phyloP scores from a whole-genome alignment of 2,113 vertebrate species.

The Chloropsis hardwickii region DNA sequence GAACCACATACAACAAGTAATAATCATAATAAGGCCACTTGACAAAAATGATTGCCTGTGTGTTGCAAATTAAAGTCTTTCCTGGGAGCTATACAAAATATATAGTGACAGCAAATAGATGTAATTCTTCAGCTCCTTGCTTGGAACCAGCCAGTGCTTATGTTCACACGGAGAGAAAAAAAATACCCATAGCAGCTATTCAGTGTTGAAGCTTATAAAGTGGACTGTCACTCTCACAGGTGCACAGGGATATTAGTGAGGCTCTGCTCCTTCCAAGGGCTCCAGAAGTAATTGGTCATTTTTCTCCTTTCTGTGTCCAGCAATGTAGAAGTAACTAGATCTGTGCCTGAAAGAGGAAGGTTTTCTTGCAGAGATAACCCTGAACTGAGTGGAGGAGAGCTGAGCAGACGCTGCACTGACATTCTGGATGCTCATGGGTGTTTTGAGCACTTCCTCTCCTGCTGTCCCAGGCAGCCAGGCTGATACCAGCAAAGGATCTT shows the following conservation, averaged over 20 bases:
- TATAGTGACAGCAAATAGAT: slow-evolving; percentile 1
- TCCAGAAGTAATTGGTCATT: background rate
- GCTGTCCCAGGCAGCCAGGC: background rate
- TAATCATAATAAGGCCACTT: background rate
- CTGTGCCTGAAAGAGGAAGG: background rate
- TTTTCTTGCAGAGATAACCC: background rate
- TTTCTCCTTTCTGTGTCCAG: background rate
- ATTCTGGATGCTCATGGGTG: rapidly evolving
- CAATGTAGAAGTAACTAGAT: background rate
- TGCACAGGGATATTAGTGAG: background rate
- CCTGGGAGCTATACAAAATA: background rate
- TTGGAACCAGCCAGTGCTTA: background rate
- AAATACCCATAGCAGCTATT: background rate
- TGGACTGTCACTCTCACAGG: background rate
- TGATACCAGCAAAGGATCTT: background rate
- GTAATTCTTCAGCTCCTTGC: slow-evolving; percentile 5
- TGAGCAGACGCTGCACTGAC: background rate
- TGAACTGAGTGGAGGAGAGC: background rate
- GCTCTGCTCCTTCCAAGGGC: background rate
- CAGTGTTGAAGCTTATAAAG: background rate
- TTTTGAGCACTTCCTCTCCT: background rate
- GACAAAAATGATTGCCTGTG: background rate
- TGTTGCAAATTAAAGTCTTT: slow-evolving; percentile 14
- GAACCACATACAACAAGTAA: background rate
- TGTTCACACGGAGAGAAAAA: background rate